Conservation (phyloP, 1,140 invertebrate genomes). For the Temnothorax nylanderi region DNA sequence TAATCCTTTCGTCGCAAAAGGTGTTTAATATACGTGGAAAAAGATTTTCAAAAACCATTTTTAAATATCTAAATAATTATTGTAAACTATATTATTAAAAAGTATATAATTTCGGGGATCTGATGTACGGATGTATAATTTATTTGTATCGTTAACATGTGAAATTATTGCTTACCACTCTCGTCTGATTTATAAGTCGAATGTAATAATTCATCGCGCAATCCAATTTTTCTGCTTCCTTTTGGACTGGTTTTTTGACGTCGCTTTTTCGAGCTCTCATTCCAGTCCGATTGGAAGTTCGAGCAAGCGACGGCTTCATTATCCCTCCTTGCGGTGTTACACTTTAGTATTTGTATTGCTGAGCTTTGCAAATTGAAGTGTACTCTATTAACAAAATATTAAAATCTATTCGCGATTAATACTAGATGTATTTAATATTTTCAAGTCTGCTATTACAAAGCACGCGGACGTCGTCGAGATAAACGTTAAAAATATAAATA, state of each 20-base stretch:
- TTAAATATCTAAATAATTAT: neutral
- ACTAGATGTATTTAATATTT: neutral
- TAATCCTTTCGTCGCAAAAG: neutral
- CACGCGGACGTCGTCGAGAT: no score
- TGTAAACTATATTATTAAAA: neutral
- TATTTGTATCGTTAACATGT: neutral
- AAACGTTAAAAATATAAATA: no score
- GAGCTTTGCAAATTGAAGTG: constrained; percentile 64
- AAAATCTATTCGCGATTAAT: constrained; percentile 16
- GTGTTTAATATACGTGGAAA: neutral
- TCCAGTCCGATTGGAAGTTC: constrained; percentile 52
- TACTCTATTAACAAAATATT: constrained; percentile 22
- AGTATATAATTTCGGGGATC: no score
- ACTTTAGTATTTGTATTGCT: constrained; percentile 47
- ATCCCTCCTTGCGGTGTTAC: constrained; percentile 32
- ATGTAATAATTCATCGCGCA: constrained; percentile 22
- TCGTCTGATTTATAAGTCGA: neutral
- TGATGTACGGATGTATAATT: neutral
- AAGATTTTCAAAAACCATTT: neutral
- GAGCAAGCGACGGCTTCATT: neutral
- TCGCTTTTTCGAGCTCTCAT: constrained; percentile 37
- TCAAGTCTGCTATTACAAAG: neutral
- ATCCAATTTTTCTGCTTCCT: constrained; percentile 25
- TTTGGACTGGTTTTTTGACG: constrained; percentile 7
- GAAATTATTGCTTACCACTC: neutral